Percentiles rank a stretch among this genome's conserved stretches.
These are phyloP conservation scores for Ianthella basta DNA, from an alignment of 37 sponge, comb jelly and placozoan genomes.

Conservation along the genomic window DNA sequence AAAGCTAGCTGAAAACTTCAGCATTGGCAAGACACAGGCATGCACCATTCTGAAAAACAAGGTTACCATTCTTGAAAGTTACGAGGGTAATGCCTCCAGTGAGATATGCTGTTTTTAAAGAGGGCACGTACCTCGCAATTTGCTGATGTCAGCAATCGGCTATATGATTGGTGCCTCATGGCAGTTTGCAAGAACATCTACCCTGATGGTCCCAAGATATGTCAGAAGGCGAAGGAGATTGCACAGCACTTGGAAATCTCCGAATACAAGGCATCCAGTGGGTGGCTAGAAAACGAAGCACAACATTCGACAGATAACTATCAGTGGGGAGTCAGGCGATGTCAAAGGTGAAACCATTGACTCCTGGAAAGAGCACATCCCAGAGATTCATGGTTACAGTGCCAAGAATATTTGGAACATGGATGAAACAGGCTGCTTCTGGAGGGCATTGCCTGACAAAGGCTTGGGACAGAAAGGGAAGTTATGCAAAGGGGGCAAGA, in stretches of 20 bases:
- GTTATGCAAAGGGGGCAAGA: conserved; percentile 73
- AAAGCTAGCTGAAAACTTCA: neutral
- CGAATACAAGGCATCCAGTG: conserved; percentile 42
- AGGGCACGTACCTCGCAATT: conserved; percentile 34
- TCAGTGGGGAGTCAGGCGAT: conserved; percentile 71
- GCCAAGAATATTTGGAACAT: conserved; percentile 42
- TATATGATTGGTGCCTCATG: conserved; percentile 51
- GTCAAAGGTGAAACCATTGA: conserved; percentile 49
- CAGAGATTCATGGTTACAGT: conserved; percentile 34
- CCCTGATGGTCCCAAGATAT: conserved; percentile 38
- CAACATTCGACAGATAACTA: conserved; percentile 57
- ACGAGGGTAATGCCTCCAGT: conserved; percentile 3
- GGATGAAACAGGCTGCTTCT: conserved; percentile 63
- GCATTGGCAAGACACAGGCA: conserved; percentile 23
- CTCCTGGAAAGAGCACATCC: conserved; percentile 58
- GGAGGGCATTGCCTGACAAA: conserved; percentile 60
- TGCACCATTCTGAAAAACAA: conserved; percentile 21
- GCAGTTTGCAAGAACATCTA: conserved; percentile 46
- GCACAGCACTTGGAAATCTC: conserved; percentile 28
- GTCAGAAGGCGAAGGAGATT: conserved; percentile 52
- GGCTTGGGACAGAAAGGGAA: conserved; percentile 56
- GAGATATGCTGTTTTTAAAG: conserved; percentile 27
- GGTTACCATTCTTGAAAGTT: neutral
- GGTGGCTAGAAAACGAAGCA: conserved; percentile 45
- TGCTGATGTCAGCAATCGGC: conserved; percentile 28